A percentile compares a stretch with the other conserved stretches of the same genome.
These are phyloP conservation scores for Nyctibius grandis DNA, from an alignment of 2,797 vertebrate species.

Conservation along the genomic window DNA sequence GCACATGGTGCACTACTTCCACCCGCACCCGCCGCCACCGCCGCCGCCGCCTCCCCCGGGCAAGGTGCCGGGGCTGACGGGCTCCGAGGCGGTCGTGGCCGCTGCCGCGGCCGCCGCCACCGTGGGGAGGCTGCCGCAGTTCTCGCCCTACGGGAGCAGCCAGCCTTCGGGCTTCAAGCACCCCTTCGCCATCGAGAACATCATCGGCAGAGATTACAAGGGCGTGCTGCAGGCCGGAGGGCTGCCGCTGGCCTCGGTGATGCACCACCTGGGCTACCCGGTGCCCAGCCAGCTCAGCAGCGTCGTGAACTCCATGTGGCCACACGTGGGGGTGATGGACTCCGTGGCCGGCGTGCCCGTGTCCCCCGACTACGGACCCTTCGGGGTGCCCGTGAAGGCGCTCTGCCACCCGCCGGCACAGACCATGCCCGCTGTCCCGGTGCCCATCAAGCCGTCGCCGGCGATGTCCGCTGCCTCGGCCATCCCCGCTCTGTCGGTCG, in stretches of 20 bases:
- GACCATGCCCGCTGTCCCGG: conserved; percentile 88
- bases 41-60: conserved; percentile 62
- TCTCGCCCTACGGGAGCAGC: conserved; percentile 84
- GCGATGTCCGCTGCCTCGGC: conserved; percentile 74
- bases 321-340: conserved; percentile 92
- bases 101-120: conserved; percentile 57
- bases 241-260: conserved; percentile 91
- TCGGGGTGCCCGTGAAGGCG: conserved; percentile 89
- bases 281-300: conserved; percentile 88
- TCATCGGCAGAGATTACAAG: conserved; percentile 95
- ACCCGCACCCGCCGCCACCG: conserved; percentile 74
- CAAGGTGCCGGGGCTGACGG: conserved; percentile 75
- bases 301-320: conserved; percentile 93
- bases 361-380: conserved; percentile 87
- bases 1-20: conserved; percentile 90
- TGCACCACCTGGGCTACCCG: conserved; percentile 95
- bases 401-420: conserved; percentile 86
- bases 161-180: conserved; percentile 90
- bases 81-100: conserved; percentile 76
- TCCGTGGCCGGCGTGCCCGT: conserved; percentile 81
- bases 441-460: conserved; percentile 93
- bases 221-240: conserved; percentile 87
- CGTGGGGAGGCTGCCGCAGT: conserved; percentile 85
- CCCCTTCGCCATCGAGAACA: conserved; percentile 96
- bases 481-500: conserved; percentile 76